A percentile compares a stretch with the other conserved stretches of the same genome.
These are phyloP conservation scores for Camelus bactrianus DNA, from an alignment of 2,113 vertebrate genomes.

Conservation along the genomic window DNA sequence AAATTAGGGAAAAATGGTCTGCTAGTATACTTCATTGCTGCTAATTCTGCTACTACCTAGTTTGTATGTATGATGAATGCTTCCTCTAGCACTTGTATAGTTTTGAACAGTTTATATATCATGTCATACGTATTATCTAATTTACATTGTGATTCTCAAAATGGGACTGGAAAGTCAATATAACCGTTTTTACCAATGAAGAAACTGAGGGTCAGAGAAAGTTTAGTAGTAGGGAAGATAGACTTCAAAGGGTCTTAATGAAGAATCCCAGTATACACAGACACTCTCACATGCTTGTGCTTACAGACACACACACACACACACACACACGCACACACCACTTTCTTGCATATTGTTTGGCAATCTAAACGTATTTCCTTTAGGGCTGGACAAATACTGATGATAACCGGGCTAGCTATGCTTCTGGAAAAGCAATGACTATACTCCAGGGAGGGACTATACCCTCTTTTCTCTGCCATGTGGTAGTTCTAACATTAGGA, in stretches of 20 bases:
- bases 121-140: neutral
- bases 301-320: neutral
- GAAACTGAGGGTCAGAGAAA: slow-evolving; percentile 13
- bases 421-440: neutral
- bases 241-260: neutral
- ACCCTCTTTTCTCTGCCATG: neutral
- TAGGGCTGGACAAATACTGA: neutral
- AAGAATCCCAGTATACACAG: neutral
- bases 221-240: slow-evolving; percentile 1
- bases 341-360: slow-evolving; percentile 7
- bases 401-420: neutral
- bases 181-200: neutral
- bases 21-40: neutral
- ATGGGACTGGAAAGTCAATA: neutral
- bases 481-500: neutral
- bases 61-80: neutral
- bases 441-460: neutral
- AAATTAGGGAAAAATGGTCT: neutral
- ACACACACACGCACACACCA: neutral
- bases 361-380: slow-evolving; percentile 31
- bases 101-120: neutral
- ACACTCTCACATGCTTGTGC: neutral
- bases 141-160: slow-evolving; percentile 30
- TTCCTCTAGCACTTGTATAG: neutral
- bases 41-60: neutral